phyloP scores from a whole-genome alignment of 2,113 vertebrate genomes.

The Pionites leucogaster region DNA sequence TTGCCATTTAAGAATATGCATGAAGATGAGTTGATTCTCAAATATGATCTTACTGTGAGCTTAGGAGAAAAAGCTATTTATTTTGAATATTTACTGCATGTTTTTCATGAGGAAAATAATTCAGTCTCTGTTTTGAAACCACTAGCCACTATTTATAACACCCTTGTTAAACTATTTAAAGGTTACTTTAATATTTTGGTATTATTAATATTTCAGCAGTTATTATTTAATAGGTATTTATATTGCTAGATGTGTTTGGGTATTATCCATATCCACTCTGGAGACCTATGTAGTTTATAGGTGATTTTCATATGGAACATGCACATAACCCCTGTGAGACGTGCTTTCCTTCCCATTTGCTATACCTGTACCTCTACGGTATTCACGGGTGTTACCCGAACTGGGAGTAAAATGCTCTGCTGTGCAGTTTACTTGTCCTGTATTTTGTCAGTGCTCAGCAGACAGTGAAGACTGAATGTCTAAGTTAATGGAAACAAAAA shows the following conservation, averaged over 20 bases:
- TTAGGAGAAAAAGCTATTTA: background rate
- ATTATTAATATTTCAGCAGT: background rate
- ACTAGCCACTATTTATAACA: background rate
- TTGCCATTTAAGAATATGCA: background rate
- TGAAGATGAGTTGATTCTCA: background rate
- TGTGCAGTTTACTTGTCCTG: background rate
- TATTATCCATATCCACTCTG: background rate
- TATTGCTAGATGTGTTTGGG: background rate
- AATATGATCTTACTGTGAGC: background rate
- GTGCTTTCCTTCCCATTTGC: background rate
- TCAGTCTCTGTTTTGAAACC: background rate
- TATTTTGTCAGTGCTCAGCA: background rate
- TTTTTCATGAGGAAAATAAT: background rate
- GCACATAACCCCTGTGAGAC: background rate
- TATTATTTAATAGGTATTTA: background rate
- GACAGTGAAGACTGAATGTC: background rate
- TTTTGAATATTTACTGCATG: background rate
- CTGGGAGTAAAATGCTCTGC: background rate
- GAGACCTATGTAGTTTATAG: background rate
- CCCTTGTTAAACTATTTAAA: background rate
- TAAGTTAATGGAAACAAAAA: constrained; percentile 1
- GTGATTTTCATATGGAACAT: background rate
- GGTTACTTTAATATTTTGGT: background rate
- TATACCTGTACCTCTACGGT: background rate
- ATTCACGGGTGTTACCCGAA: rapidly evolving